Conservation (phyloP, 2,113 vertebrate genomes). For the Gymnogyps californianus region DNA sequence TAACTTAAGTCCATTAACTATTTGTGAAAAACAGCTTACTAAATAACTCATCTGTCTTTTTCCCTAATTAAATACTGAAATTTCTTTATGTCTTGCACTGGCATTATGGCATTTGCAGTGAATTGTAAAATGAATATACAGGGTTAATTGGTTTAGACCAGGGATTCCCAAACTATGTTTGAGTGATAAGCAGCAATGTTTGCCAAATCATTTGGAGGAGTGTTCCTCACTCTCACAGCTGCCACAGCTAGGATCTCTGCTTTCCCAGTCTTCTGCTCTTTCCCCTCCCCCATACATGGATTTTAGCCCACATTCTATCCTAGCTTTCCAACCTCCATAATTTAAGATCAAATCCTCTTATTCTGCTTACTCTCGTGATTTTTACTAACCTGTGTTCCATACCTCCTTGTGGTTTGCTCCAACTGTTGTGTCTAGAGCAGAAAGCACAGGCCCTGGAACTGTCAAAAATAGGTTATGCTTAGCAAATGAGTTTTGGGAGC, state of each 20-base stretch:
- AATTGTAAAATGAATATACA: neutral
- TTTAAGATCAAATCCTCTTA: neutral
- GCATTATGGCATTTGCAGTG: neutral
- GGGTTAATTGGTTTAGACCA: neutral
- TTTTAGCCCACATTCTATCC: neutral
- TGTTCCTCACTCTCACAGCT: neutral
- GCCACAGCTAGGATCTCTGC: neutral
- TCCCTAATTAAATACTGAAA: neutral
- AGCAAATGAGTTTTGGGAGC: neutral
- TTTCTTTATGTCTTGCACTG: neutral
- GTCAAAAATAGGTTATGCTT: neutral
- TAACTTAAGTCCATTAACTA: neutral
- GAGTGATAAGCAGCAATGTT: neutral
- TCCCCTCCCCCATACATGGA: neutral
- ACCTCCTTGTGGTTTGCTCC: neutral
- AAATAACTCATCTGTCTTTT: neutral
- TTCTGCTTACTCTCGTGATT: neutral
- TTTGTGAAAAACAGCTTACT: neutral
- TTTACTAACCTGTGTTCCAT: neutral
- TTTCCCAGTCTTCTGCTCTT: neutral
- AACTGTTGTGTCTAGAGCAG: neutral
- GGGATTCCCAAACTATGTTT: neutral
- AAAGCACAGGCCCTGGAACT: neutral
- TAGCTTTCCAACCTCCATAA: neutral
- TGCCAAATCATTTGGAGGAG: neutral